Base-by-base conservation (phyloP, 1,140 invertebrate species). In the Ips typographus region DNA sequence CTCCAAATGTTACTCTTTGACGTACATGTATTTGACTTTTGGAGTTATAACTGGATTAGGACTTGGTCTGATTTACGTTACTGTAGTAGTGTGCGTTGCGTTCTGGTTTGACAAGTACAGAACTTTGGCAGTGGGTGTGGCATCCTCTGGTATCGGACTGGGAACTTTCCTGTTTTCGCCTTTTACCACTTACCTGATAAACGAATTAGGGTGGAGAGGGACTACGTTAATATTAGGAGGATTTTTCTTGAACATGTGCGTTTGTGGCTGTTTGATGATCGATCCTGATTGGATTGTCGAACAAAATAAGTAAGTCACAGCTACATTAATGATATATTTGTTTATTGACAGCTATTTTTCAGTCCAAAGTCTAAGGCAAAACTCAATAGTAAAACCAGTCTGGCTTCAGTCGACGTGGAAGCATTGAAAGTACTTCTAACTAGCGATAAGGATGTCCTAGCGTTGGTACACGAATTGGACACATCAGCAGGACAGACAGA, bases 81-180 rank as follows among this genome's bases (percentile, higher is more conserved):
- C 94, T 7, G 92, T 92, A 1, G 93, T 95, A 1, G 95, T 98
- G 1, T 90, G 88, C 42, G 95, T 98, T 60, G 95, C 95, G 6
- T 96, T 94, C 77, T 98, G 97, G 87, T 98, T 98, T 79, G 96
- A 98, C 72, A 93, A 94, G 76, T 92, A 91, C 76, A 85, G 95
- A 39, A 94, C 92, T 7, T 83, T 98, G 52, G 96, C 96, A 3
- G 95, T 94, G 7, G 94, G 96, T 1, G 85, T 98, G 41, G 92
- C 94, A 1, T 94, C 95, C 2, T 94, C 93, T 73, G 94, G 94
- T 36, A 94, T 92, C 4, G 92, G 92, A 1, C 87, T 94, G 22
- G 92, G 95, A 2, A 87, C 93, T 0, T 94, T 95, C 77, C 81
- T 95, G 1, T 94, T 95, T 79, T 90, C 93, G 1, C 93, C 93